These are phyloP conservation scores for Hemicordylus capensis DNA, from an alignment of 2,113 vertebrate genomes.

Conservation along the genomic window DNA sequence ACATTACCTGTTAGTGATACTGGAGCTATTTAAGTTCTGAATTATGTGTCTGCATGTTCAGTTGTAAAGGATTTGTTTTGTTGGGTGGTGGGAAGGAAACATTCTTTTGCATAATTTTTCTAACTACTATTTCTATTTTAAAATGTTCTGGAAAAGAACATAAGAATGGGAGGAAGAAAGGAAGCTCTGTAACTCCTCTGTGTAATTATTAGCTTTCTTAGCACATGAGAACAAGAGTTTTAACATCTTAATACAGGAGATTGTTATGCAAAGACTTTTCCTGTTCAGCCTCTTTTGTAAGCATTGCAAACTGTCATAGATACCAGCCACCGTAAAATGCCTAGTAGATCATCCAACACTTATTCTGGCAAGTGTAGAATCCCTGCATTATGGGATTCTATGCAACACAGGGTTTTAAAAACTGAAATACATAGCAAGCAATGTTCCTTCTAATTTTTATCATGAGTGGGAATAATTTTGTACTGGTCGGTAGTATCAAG, in stretches of 20 bases:
- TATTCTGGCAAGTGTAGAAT: not conserved
- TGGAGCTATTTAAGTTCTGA: not conserved
- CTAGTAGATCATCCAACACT: not conserved
- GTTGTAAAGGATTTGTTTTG: not conserved
- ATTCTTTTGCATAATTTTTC: not conserved
- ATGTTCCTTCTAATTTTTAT: too few relatives aligned
- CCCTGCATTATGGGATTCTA: not conserved
- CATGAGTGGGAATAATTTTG: too few relatives aligned
- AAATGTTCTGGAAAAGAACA: not conserved
- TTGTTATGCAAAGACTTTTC: not conserved
- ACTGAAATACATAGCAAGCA: not conserved
- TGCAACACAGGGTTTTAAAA: not conserved
- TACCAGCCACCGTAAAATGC: not conserved
- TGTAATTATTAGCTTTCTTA: slow-evolving; percentile 1
- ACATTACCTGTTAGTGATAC: not conserved
- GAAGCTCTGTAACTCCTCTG: not conserved
- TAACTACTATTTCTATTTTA: not conserved
- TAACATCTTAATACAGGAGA: not conserved
- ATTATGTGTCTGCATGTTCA: not conserved
- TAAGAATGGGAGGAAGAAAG: not conserved
- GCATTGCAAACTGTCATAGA: not conserved
- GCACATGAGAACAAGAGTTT: slow-evolving; percentile 23
- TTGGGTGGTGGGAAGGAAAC: not conserved
- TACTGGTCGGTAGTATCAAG: too few relatives aligned
- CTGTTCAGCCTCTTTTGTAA: not conserved